Evolutionary conservation across 1,140 invertebrate genomes (phyloP), one percentile per base, ranked within the genome.

Genomic region (Penaeus chinensis): DNA sequence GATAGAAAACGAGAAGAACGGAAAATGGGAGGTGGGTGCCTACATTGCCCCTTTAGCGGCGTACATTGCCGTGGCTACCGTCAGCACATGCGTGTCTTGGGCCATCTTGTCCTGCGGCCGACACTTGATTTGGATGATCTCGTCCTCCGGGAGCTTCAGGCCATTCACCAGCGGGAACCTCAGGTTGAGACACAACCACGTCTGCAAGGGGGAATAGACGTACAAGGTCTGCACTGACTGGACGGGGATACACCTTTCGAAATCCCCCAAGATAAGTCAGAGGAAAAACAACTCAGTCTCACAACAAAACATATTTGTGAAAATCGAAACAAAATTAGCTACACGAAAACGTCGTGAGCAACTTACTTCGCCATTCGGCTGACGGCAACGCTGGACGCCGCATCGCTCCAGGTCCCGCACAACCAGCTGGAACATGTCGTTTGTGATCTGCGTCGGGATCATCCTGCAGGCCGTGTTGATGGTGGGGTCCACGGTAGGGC

Each of bases 111-210:
- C 94, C 87, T 95, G 95, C 0, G 93, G 93, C 69, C 93, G 93
- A 91, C 95, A 95, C 89, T 94, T 93, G 60, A 96, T 92, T 37
- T 93, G 94, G 19, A 95, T 92, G 18, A 94, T 92, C 3, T 93
- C 91, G 90, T 95, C 95, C 76, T 94, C 93, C 0, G 93, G 93
- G n/a, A 95, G 92, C 91, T 93, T 93, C 61, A 95, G 91, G 3
- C 94, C 94, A 16, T 92, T 87, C 60, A 95, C 93, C 7, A 93
- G 92, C 16, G 95, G 94, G 90, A 95, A 94, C 65, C 95, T 92
- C 1, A 95, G 54, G 5, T 92, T 93, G 22, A 95, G 91, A 90
- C 95, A 95, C 18, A 92, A 85, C 91, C 91, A 92, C 20, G 80
- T 85, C 89, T 90, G 80, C 27, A 82, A 82, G 32, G 77, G 7